A percentile compares a stretch with the other conserved stretches of the same genome.
phyloP scores from a whole-genome alignment of 2,888 invertebrate species.

The Polyommatus icarus region DNA sequence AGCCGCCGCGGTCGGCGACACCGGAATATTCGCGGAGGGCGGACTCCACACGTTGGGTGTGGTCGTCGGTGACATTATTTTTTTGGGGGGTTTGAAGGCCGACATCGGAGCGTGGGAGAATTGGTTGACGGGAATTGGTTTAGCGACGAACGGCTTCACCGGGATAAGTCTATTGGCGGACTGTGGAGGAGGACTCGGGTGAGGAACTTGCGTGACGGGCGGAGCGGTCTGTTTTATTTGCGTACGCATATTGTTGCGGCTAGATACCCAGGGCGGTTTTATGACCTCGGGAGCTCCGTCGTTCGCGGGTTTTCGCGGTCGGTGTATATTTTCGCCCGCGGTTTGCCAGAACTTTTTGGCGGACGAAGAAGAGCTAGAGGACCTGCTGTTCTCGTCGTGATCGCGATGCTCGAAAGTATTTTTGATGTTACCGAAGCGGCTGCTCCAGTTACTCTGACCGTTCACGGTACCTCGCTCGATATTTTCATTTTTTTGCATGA shows the following conservation, averaged over 20 bases:
- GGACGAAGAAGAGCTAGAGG: slow-evolving; percentile 71
- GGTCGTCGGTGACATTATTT: slow-evolving; percentile 63
- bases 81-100: slow-evolving; percentile 84
- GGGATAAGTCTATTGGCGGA: slow-evolving; percentile 58
- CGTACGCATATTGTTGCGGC: slow-evolving; percentile 56
- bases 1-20: slow-evolving; percentile 56
- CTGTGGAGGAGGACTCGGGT: slow-evolving; percentile 39
- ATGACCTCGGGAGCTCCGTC: slow-evolving; percentile 59
- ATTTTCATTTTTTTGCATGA: slow-evolving; percentile 86
- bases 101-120: slow-evolving; percentile 90
- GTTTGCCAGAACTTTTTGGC: slow-evolving; percentile 83
- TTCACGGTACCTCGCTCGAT: slow-evolving; percentile 47
- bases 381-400: slow-evolving; percentile 57
- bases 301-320: slow-evolving; percentile 52
- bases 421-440: slow-evolving; percentile 90
- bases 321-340: slow-evolving; percentile 70
- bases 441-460: slow-evolving; percentile 86
- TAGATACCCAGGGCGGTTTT: slow-evolving; percentile 69
- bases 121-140: slow-evolving; percentile 83
- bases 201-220: slow-evolving; percentile 36
- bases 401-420: slow-evolving; percentile 86
- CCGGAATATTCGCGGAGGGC: slow-evolving; percentile 56
- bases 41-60: slow-evolving; percentile 70
- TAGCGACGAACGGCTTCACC: slow-evolving; percentile 74
- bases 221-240: slow-evolving; percentile 39